Percentiles rank a stretch among this genome's conserved stretches.
These are phyloP conservation scores for Ochropleura plecta DNA, from an alignment of 2,888 invertebrate genomes.

Conservation along the genomic window DNA sequence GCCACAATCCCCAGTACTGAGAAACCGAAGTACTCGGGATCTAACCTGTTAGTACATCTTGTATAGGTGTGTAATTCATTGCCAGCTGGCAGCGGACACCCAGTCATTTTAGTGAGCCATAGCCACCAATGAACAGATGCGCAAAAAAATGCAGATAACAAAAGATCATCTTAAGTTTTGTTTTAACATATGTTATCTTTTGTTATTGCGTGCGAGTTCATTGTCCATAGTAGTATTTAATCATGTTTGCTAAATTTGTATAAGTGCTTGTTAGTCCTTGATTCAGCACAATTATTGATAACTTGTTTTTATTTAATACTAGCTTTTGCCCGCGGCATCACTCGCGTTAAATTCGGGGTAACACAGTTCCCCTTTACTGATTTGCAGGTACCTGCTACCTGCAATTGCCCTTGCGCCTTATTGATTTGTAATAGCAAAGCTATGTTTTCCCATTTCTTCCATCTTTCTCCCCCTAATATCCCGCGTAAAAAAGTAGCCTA, in stretches of 20 bases:
- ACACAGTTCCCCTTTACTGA: too few relatives aligned
- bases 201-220: constrained; percentile 46
- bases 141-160: constrained; percentile 8
- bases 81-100: too few relatives aligned
- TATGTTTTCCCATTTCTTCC: too few relatives aligned
- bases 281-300: constrained; percentile 28
- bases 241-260: constrained; percentile 31
- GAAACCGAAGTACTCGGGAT: not conserved
- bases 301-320: constrained; percentile 20
- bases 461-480: too few relatives aligned
- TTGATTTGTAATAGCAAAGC: too few relatives aligned
- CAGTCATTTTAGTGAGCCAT: not conserved
- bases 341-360: too few relatives aligned
- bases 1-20: not conserved
- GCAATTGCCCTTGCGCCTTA: too few relatives aligned
- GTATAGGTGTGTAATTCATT: not conserved
- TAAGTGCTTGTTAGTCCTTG: constrained; percentile 33
- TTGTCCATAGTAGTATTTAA: constrained; percentile 42
- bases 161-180: constrained; percentile 14
- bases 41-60: not conserved
- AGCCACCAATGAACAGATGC: not conserved
- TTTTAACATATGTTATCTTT: constrained; percentile 5
- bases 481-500: too few relatives aligned
- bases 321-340: too few relatives aligned
- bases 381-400: too few relatives aligned